A percentile compares a stretch with the other conserved stretches of the same genome.
Conservation (phyloP, 2,113 vertebrate species). For the Mesocricetus auratus region DNA sequence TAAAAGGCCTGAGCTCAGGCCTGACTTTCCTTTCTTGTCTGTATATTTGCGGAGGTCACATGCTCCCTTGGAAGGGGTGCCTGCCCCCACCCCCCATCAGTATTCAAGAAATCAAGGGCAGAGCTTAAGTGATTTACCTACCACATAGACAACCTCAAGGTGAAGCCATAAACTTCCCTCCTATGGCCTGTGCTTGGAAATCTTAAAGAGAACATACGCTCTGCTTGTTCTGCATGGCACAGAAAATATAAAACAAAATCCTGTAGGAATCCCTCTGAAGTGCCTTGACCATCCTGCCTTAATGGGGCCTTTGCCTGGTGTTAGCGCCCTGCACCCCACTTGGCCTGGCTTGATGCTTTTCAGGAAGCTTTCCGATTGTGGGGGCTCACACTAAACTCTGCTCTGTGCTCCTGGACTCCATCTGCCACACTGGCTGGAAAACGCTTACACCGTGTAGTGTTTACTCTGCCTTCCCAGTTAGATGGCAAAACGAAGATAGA, state of each 20-base stretch:
- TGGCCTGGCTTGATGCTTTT: background rate
- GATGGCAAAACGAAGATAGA: background rate
- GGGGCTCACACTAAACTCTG: background rate
- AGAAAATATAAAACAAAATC: background rate
- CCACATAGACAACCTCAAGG: background rate
- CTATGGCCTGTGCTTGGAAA: too few species aligned
- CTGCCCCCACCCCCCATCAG: background rate
- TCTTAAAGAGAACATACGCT: background rate
- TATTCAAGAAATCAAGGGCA: background rate
- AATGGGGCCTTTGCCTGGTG: background rate
- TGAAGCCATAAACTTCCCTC: background rate
- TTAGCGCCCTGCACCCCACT: background rate
- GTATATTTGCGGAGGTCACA: conserved; percentile 11
- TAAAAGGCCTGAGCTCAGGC: conserved; percentile 1
- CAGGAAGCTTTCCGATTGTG: background rate
- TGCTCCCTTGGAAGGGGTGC: background rate
- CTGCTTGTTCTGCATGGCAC: background rate
- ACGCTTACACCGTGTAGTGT: background rate
- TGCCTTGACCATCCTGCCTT: too few species aligned
- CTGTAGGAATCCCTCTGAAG: background rate
- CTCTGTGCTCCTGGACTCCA: background rate
- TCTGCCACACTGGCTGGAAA: background rate
- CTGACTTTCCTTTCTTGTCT: background rate
- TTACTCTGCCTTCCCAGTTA: background rate
- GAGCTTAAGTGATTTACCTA: background rate